phyloP scores from a whole-genome alignment of 2,797 vertebrate species.

The Pachyuromys duprasi region DNA sequence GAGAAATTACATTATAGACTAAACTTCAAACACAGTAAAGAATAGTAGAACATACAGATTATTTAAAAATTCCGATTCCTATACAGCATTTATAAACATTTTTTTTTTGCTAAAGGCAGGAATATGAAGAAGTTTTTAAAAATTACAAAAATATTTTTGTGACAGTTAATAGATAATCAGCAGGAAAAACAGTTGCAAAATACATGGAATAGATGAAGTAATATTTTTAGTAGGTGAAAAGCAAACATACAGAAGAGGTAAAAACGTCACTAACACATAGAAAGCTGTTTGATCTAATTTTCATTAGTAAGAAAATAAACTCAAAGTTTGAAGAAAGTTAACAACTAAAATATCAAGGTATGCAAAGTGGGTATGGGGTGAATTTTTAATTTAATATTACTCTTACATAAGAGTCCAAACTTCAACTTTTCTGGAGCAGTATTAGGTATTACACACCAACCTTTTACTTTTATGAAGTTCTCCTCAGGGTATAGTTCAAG shows the following conservation, averaged over 20 bases:
- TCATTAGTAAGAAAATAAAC: slow-evolving; percentile 34
- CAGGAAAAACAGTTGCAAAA: slow-evolving; percentile 27
- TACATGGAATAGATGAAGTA: background rate
- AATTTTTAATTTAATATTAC: background rate
- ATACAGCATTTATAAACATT: background rate
- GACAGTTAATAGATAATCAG: background rate
- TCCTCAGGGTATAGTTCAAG: slow-evolving; percentile 16
- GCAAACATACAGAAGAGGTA: background rate
- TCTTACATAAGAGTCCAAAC: background rate
- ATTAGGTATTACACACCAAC: slow-evolving; percentile 22
- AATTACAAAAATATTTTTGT: background rate
- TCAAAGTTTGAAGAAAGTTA: slow-evolving; percentile 57
- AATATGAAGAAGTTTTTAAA: background rate
- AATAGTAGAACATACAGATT: slow-evolving; percentile 17
- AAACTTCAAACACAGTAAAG: slow-evolving; percentile 26
- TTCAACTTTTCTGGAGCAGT: slow-evolving; percentile 3
- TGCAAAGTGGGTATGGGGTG: background rate
- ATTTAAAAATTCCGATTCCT: background rate
- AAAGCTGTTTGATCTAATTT: slow-evolving; percentile 32
- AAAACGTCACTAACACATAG: slow-evolving; percentile 36
- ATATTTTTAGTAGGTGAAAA: slow-evolving; percentile 4
- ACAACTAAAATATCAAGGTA: background rate
- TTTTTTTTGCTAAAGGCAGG: background rate
- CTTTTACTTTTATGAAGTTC: slow-evolving; percentile 20
- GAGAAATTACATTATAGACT: background rate